These are phyloP conservation scores for Lanius collurio DNA, from an alignment of 2,113 vertebrate genomes.

Conservation along the genomic window DNA sequence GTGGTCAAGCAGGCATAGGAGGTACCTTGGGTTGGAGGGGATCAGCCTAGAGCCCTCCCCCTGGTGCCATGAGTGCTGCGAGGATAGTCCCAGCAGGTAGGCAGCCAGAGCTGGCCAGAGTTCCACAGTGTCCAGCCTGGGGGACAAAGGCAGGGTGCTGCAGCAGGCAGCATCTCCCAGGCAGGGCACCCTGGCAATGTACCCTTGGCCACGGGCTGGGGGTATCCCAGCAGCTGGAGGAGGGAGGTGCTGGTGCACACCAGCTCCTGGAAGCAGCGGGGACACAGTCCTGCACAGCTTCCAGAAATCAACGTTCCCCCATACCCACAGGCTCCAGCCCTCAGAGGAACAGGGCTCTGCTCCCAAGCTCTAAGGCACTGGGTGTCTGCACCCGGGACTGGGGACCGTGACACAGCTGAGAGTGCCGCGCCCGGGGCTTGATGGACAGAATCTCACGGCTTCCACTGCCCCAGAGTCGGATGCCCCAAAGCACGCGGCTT, in stretches of 20 bases:
- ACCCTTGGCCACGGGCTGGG: constrained; percentile 66
- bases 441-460: constrained; percentile 51
- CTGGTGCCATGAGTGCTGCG: constrained; percentile 77
- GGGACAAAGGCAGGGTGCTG: constrained; percentile 80
- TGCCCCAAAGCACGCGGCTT: constrained; percentile 74
- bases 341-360: constrained; percentile 69
- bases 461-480: constrained; percentile 70
- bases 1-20: constrained; percentile 82
- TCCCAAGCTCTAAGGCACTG: constrained; percentile 38
- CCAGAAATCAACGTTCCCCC: constrained; percentile 65
- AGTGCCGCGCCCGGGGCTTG: constrained; percentile 69
- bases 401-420: constrained; percentile 72
- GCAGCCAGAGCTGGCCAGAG: constrained; percentile 79
- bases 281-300: constrained; percentile 59
- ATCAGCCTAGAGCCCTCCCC: constrained; percentile 74
- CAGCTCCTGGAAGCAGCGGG: constrained; percentile 73
- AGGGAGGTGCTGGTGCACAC: constrained; percentile 79
- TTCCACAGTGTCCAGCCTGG: constrained; percentile 76
- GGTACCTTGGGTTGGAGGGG: constrained; percentile 74
- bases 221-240: constrained; percentile 62
- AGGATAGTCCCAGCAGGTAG: constrained; percentile 75
- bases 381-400: background rate
- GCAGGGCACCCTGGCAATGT: constrained; percentile 62
- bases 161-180: constrained; percentile 66
- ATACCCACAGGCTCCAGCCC: constrained; percentile 49